Base-by-base conservation (phyloP, 2,888 invertebrate genomes). In the Chrysolina americana region DNA sequence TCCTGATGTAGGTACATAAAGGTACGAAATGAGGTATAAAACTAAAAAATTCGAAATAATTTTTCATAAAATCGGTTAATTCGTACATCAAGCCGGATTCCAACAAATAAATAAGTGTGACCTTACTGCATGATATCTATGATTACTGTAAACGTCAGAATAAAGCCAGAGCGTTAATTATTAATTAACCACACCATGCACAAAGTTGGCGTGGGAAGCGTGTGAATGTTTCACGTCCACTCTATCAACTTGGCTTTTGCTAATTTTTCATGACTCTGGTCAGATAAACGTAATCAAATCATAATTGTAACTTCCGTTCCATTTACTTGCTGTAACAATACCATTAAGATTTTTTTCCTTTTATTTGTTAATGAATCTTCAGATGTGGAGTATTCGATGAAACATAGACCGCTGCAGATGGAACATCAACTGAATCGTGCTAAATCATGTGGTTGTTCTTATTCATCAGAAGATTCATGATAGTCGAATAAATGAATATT, bases 111-210 rank as follows among this genome's bases (percentile, higher is more conserved):
- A 83, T 83, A 81, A 81, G 80, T 79, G 79, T 83, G 83, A 83
- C 82, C 82, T 82, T 81, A 79, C 74, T 82, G 83, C 82, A 82
- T 82, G 82, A 84, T 82, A 84, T 82, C 83, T 80, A 84, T 84
- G 83, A 82, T 77, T 75, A 80, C 81, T 83, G 83, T 84, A 83
- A 84, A 81, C 79, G 81, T 79, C 79, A 81, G 80, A 76, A 81
- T 81, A 82, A 83, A 83, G 83, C 84, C 82, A 81, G 80, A 83
- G 83, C 83, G 84, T 84, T 84, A 84, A 84, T 84, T 84, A 81
- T 76, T 84, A 83, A 84, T 84, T 84, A 84, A 82, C 81, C 82
- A 83, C 80, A 81, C 79, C 82, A 36, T 3, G 36, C 36, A 81
- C 80, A 79, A 80, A 80, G 83, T 81, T 81, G 79, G 80, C 81